Conservation (phyloP, 2,113 vertebrate species). For the Chrysemys picta region DNA sequence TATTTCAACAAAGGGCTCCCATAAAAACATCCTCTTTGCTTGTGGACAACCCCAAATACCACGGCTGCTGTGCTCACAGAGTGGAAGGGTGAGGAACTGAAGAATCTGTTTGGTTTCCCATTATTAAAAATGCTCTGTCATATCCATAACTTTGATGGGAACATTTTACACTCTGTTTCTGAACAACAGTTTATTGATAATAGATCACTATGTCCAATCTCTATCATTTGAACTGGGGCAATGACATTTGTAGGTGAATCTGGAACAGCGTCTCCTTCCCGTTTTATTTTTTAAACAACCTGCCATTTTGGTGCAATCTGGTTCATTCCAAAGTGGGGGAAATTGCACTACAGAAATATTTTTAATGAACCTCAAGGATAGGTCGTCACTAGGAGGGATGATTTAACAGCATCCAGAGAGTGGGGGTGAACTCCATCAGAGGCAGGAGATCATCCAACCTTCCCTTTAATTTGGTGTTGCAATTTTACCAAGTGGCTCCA, state of each 20-base stretch:
- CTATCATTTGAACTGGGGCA: accelerated
- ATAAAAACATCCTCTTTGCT: not conserved
- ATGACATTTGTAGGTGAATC: not conserved
- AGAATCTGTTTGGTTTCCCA: not conserved
- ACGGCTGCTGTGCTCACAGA: not conserved
- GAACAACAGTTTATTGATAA: accelerated
- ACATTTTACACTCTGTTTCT: accelerated
- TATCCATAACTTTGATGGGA: accelerated
- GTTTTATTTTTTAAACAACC: not conserved
- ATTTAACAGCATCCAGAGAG: not conserved
- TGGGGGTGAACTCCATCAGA: not conserved
- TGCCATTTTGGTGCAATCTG: slow-evolving; percentile 25
- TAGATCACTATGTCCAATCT: accelerated
- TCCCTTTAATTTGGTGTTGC: not conserved
- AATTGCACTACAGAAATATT: slow-evolving; percentile 33
- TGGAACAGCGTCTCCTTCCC: not conserved
- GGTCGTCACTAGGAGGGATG: not conserved
- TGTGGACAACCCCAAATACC: not conserved
- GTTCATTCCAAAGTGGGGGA: not conserved
- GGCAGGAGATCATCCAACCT: not conserved
- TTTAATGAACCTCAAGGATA: slow-evolving; percentile 28
- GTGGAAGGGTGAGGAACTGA: not conserved
- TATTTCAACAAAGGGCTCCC: not conserved
- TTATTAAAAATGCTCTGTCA: not conserved
- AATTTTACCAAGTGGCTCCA: not conserved